These are phyloP conservation scores for Pissodes strobi DNA, from an alignment of 1,140 invertebrate genomes.

Conservation along the genomic window DNA sequence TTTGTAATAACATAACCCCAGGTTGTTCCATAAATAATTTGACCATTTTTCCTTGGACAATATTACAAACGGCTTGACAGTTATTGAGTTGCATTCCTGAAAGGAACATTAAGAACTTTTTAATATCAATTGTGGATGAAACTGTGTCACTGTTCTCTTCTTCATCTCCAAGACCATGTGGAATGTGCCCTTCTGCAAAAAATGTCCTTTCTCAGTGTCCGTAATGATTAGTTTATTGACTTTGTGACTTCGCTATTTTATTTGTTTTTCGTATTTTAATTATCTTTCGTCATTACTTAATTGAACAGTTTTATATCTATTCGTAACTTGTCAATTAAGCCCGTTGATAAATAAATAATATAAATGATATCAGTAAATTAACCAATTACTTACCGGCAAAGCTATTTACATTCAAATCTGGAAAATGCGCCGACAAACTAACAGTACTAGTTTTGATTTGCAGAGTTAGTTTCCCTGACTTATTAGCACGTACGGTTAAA, in stretches of 20 bases:
- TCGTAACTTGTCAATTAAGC: no score
- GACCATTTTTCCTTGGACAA: conserved; percentile 54
- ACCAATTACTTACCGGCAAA: conserved; percentile 58
- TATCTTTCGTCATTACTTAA: no score
- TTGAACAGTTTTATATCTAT: no score
- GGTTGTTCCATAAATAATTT: conserved; percentile 52
- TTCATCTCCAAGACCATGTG: conserved; percentile 3
- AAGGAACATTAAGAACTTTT: conserved; percentile 54
- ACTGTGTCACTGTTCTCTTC: conserved; percentile 30
- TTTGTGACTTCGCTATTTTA: no score
- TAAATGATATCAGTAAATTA: not conserved
- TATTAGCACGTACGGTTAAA: conserved; percentile 71
- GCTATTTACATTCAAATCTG: conserved; percentile 63
- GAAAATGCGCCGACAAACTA: conserved; percentile 77
- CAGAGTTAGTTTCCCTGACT: conserved; percentile 70
- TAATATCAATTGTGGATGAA: conserved; percentile 50
- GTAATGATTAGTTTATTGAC: no score
- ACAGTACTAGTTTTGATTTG: conserved; percentile 77
- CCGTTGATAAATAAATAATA: not conserved
- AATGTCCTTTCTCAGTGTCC: no score
- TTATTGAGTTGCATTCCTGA: conserved; percentile 53
- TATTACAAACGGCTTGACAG: conserved; percentile 50
- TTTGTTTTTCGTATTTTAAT: no score
- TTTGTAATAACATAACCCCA: conserved; percentile 49
- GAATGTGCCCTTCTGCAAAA: not conserved